These are phyloP conservation scores for Balearica regulorum DNA, from an alignment of 2,797 vertebrate genomes.

Conservation along the genomic window DNA sequence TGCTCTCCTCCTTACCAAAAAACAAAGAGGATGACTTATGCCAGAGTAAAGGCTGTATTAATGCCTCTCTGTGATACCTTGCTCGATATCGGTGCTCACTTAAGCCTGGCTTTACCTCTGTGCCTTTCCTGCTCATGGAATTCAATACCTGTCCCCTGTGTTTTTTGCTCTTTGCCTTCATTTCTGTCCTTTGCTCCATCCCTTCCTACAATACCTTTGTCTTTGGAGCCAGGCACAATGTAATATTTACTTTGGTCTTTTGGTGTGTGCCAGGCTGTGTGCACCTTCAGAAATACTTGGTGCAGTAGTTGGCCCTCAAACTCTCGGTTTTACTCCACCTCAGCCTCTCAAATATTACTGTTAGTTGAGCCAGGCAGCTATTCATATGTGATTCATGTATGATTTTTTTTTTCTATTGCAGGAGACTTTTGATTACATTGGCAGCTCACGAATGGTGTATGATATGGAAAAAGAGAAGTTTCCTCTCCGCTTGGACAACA, in stretches of 20 bases:
- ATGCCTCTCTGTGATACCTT: not conserved
- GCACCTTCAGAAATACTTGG: not conserved
- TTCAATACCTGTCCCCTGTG: not conserved
- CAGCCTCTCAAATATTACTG: not conserved
- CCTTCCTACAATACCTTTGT: not conserved
- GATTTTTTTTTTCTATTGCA: conserved; percentile 34
- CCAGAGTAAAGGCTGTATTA: not conserved
- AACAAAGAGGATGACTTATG: not conserved
- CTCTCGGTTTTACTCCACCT: not conserved
- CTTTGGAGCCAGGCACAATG: not conserved
- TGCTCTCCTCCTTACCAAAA: not conserved
- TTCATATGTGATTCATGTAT: rapidly evolving
- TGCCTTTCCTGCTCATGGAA: not conserved
- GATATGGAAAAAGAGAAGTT: conserved; percentile 90
- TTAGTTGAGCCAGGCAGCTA: not conserved
- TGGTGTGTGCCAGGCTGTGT: not conserved
- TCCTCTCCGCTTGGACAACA: conserved; percentile 82
- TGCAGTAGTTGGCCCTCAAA: not conserved
- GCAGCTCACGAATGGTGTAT: conserved; percentile 93
- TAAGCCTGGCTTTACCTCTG: not conserved
- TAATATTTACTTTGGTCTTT: not conserved
- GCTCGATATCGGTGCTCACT: not conserved
- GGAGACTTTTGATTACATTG: conserved; percentile 98
- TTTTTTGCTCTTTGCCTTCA: not conserved
- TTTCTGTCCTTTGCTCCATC: not conserved